Percentiles rank a stretch among this genome's conserved stretches.
These are phyloP conservation scores for Zelostemma sp. DNA, from an alignment of 1,140 invertebrate species.

Conservation along the genomic window DNA sequence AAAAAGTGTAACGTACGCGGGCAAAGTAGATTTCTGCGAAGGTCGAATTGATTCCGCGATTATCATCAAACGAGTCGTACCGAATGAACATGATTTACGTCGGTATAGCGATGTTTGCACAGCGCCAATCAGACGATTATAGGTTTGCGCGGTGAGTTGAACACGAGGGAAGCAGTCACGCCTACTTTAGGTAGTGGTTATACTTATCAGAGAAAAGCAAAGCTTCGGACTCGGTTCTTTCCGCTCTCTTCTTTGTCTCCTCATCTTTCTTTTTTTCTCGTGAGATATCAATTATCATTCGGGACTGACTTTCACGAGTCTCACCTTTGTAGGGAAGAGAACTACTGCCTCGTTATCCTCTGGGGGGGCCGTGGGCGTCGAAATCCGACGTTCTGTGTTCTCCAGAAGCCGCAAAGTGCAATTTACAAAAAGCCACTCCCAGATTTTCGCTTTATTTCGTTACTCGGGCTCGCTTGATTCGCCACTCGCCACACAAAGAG, in stretches of 20 bases:
- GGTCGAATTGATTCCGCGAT: conserved; percentile 12
- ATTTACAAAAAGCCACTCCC: conserved; percentile 59
- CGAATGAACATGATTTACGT: too few relatives aligned
- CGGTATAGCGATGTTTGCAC: conserved; percentile 52
- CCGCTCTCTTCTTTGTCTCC: conserved; percentile 26
- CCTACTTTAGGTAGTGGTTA: conserved; percentile 1
- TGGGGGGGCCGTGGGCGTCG: conserved; percentile 59
- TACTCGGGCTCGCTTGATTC: conserved; percentile 23
- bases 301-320: conserved; percentile 54
- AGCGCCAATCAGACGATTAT: conserved; percentile 49
- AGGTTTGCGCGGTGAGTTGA: conserved; percentile 15
- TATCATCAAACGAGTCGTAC: conserved; percentile 57
- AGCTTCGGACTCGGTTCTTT: not conserved
- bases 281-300: conserved; percentile 62
- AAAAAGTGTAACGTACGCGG: conserved; percentile 18
- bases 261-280: conserved; percentile 49
- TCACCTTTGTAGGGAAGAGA: conserved; percentile 40
- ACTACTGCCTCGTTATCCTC: conserved; percentile 58
- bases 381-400: conserved; percentile 56
- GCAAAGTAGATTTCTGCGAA: conserved; percentile 28
- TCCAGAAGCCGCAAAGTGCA: conserved; percentile 61
- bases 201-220: too few relatives aligned
- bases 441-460: conserved; percentile 37
- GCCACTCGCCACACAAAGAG: conserved; percentile 12
- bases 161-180: conserved; percentile 3